These are phyloP conservation scores for Triops longicaudatus DNA, from an alignment of 1,140 invertebrate species.

Conservation along the genomic window DNA sequence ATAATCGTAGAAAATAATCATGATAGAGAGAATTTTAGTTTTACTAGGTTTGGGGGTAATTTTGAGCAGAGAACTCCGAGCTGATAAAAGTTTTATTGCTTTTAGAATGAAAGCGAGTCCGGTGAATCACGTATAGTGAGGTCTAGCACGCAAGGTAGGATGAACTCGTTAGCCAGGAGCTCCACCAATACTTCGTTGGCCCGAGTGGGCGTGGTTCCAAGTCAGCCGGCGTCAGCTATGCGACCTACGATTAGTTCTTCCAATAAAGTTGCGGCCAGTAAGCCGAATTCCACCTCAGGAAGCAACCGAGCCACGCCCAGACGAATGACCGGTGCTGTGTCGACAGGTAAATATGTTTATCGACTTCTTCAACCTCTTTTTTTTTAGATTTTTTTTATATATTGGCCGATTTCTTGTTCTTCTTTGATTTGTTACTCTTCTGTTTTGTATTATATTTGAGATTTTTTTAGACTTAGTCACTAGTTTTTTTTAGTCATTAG, in stretches of 20 bases:
- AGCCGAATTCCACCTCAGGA: slow-evolving; percentile 35
- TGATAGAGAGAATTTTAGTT: too few species aligned
- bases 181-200: slow-evolving; percentile 34
- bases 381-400: too few species aligned
- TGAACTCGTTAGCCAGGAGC: slow-evolving; percentile 39
- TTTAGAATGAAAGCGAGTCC: slow-evolving; percentile 40
- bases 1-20: too few species aligned
- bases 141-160: slow-evolving; percentile 60
- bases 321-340: slow-evolving; percentile 54
- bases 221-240: slow-evolving; percentile 45
- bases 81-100: too few species aligned
- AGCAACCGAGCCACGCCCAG: slow-evolving; percentile 42
- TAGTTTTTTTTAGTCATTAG: too few species aligned
- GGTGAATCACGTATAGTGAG: neutral
- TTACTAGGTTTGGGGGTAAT: too few species aligned
- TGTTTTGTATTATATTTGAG: too few species aligned
- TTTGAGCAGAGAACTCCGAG: too few species aligned
- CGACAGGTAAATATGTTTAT: slow-evolving; percentile 47
- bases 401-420: too few species aligned
- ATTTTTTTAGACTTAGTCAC: too few species aligned
- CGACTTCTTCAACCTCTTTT: neutral
- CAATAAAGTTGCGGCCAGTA: slow-evolving; percentile 51
- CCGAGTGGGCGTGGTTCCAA: slow-evolving; percentile 40
- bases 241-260: slow-evolving; percentile 67
- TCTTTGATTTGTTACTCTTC: too few species aligned